phyloP scores from a whole-genome alignment of 2,888 invertebrate genomes.

The Pandemis cinnamomeana region DNA sequence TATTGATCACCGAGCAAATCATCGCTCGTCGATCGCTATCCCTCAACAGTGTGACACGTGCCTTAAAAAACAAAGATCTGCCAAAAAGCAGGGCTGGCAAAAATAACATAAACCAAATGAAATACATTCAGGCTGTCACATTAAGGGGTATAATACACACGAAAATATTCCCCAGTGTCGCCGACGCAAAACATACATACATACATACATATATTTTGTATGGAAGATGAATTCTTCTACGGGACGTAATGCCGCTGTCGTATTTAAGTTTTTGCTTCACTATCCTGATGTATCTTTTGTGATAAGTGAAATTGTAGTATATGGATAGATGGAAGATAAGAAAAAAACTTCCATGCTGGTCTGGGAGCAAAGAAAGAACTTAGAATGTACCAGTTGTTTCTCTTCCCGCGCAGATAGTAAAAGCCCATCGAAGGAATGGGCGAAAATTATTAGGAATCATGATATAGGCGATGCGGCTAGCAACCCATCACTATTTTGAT shows the following conservation, averaged over 20 bases:
- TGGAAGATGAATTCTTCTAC: slow-evolving; percentile 51
- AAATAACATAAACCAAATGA: slow-evolving; percentile 57
- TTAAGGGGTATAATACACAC: slow-evolving; percentile 70
- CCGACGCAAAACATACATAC: slow-evolving; percentile 61
- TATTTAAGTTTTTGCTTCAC: slow-evolving; percentile 54
- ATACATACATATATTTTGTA: slow-evolving; percentile 26
- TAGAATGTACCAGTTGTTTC: too few species aligned
- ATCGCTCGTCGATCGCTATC: background rate
- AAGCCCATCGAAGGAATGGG: too few species aligned
- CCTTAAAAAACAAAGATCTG: slow-evolving; percentile 38
- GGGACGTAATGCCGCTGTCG: slow-evolving; percentile 52
- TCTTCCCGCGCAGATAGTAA: too few species aligned
- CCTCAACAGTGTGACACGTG: background rate
- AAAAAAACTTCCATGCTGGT: too few species aligned
- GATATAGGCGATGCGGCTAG: too few species aligned
- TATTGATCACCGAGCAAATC: background rate
- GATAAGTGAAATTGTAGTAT: slow-evolving; percentile 40
- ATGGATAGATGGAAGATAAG: background rate
- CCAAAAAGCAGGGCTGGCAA: slow-evolving; percentile 46
- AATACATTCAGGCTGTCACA: slow-evolving; percentile 76
- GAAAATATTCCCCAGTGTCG: slow-evolving; percentile 67
- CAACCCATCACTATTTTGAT: too few species aligned
- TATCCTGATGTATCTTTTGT: slow-evolving; percentile 52
- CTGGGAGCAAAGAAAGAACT: too few species aligned
- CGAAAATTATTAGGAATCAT: too few species aligned